Conservation (phyloP, 2,113 vertebrate species). For the Phaetusa simplex region DNA sequence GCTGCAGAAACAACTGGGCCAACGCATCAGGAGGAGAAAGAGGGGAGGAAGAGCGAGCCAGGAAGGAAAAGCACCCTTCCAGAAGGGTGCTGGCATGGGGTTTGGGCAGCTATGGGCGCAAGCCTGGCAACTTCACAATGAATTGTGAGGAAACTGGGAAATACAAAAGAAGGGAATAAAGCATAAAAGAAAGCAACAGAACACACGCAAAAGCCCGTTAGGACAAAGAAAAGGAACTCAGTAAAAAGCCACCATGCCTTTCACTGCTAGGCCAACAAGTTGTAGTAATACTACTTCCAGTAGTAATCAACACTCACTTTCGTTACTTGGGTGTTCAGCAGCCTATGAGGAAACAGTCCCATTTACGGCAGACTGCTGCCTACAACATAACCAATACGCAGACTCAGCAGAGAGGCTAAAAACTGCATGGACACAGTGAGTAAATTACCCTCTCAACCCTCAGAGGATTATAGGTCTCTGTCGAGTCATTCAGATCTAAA, state of each 20-base stretch:
- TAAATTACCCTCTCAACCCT: conserved; percentile 6
- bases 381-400: not conserved
- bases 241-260: not conserved
- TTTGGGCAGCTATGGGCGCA: not conserved
- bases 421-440: not conserved
- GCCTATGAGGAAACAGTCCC: not conserved
- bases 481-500: conserved; percentile 8
- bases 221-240: not conserved
- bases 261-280: not conserved
- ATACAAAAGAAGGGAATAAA: not conserved
- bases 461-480: conserved; percentile 18
- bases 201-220: not conserved
- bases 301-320: not conserved
- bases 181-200: not conserved
- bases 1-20: not conserved
- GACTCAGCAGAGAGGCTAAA: not conserved
- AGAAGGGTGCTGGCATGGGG: not conserved
- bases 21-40: not conserved
- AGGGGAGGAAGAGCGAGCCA: not conserved
- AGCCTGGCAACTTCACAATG: not conserved
- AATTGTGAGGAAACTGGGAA: not conserved
- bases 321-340: not conserved
- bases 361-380: not conserved
- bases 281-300: not conserved
- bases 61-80: not conserved